phyloP scores from a whole-genome alignment of 1,140 invertebrate genomes.

The Hirudo medicinalis region DNA sequence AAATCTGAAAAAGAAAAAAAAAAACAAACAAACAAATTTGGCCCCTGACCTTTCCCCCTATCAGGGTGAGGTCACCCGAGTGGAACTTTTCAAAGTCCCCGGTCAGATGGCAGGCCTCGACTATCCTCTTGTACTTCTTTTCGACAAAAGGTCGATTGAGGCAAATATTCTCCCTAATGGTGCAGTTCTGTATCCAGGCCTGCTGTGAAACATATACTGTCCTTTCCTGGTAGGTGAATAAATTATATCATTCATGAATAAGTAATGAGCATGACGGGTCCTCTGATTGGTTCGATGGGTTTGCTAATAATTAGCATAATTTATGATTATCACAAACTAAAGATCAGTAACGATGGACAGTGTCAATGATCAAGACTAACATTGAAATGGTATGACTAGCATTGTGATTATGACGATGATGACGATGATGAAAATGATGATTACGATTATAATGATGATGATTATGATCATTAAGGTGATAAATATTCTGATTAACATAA shows the following conservation, averaged over 20 bases:
- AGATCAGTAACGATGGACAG: too few species aligned
- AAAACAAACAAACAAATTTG: neutral
- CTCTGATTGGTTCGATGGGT: neutral
- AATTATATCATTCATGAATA: neutral
- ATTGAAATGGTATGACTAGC: too few species aligned
- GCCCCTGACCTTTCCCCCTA: constrained; percentile 36
- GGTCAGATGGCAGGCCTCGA: constrained; percentile 48
- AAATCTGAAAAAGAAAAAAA: neutral
- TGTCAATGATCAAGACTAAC: too few species aligned
- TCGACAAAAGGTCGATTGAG: constrained; percentile 47
- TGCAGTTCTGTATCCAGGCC: constrained; percentile 65
- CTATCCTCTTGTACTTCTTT: constrained; percentile 40
- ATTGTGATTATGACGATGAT: too few species aligned
- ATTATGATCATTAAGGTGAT: too few species aligned
- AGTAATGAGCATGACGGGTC: neutral
- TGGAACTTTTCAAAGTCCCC: constrained; percentile 56
- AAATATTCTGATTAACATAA: neutral
- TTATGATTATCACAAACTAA: too few species aligned
- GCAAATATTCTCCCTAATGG: constrained; percentile 63
- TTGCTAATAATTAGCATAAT: too few species aligned
- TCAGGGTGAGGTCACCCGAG: constrained; percentile 53
- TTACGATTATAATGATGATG: too few species aligned
- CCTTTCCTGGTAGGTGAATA: constrained; percentile 13
- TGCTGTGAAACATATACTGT: constrained; percentile 60
- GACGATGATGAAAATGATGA: too few species aligned